Base-by-base conservation (phyloP, 2,797 vertebrate genomes). In the Lophius americanus region DNA sequence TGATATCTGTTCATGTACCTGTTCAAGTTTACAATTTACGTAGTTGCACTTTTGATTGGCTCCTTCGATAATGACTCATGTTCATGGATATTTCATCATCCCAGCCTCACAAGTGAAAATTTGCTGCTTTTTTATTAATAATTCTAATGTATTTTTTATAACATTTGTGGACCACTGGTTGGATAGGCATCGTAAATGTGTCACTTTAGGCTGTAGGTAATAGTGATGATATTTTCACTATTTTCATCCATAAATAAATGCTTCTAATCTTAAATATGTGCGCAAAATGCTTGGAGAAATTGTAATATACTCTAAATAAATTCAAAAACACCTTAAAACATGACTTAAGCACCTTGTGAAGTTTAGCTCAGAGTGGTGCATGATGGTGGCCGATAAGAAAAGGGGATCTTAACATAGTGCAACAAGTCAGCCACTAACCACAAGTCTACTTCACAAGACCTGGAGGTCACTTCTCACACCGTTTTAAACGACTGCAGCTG, bases 371-470 rank as follows among this genome's bases (percentile, higher is more conserved):
- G 46, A 52, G 41, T 13, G 39, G 42, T 5, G 5, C 38, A 14
- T 35, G 32, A 35, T 7, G 1, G 35, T 2, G 7, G 48, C 4
- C 56, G 32, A 35, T 46, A 8, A 64, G 48, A 56, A 66, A 73
- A 32, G 3, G 2, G 54, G 71, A 23, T 23, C 23, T 23, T 23
- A 23, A 23, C 23, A 23, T 23, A 71, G 63, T 39, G 37, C 48
- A n/a, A 46, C 2, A 9, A 47, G 10, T 33, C 11, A 32, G 7
- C n/a, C 9, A 1, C n/a, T n/a, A 9, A 50, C 1, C 43, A 33
- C 42, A 77, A 60, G 70, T 76, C 60, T 74, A 52, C 58, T 64
- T 82, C 44, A 44, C 51, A 46, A 57, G 33, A 54, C 7, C 51
- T 35, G 35, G 14, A n/a, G n/a, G 52, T 61, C 64, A 69, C 36